These are phyloP conservation scores for Peromyscus polionotus DNA, from an alignment of 2,113 vertebrate species.

Conservation along the genomic window DNA sequence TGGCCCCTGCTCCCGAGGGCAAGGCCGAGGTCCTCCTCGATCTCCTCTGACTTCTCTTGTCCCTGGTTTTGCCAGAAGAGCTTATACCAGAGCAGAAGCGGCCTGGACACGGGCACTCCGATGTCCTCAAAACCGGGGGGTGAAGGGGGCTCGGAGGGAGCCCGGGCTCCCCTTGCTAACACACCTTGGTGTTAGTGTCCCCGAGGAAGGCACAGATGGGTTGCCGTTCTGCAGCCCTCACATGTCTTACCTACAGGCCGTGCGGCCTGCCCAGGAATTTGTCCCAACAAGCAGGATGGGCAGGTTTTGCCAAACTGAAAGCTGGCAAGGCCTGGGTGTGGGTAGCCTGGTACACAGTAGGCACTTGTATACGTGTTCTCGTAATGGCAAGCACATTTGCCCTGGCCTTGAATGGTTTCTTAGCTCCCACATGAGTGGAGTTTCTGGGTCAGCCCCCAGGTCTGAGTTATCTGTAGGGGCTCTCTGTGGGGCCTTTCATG, in stretches of 20 bases:
- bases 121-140: background rate
- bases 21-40: background rate
- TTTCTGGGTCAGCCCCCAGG: constrained; percentile 4
- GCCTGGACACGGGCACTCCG: background rate
- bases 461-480: background rate
- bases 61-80: background rate
- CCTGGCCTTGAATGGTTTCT: constrained; percentile 20
- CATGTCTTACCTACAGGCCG: constrained; percentile 65
- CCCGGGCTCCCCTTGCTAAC: background rate
- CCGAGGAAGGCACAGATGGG: constrained; percentile 21
- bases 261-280: constrained; percentile 76
- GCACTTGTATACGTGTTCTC: constrained; percentile 42
- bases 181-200: constrained; percentile 33
- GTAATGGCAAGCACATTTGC: constrained; percentile 51
- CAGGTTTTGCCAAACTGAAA: constrained; percentile 79
- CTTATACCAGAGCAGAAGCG: background rate
- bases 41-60: constrained; percentile 34
- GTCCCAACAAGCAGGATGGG: constrained; percentile 81
- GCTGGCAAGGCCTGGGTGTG: constrained; percentile 67
- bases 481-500: background rate
- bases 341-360: constrained; percentile 70
- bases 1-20: background rate
- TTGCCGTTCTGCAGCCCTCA: constrained; percentile 58
- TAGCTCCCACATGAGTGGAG: constrained; percentile 30
- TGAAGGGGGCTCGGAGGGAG: background rate